A percentile compares a stretch with the other conserved stretches of the same genome.
These are phyloP conservation scores for Sula dactylatra DNA, from an alignment of 2,113 vertebrate genomes.

Conservation along the genomic window DNA sequence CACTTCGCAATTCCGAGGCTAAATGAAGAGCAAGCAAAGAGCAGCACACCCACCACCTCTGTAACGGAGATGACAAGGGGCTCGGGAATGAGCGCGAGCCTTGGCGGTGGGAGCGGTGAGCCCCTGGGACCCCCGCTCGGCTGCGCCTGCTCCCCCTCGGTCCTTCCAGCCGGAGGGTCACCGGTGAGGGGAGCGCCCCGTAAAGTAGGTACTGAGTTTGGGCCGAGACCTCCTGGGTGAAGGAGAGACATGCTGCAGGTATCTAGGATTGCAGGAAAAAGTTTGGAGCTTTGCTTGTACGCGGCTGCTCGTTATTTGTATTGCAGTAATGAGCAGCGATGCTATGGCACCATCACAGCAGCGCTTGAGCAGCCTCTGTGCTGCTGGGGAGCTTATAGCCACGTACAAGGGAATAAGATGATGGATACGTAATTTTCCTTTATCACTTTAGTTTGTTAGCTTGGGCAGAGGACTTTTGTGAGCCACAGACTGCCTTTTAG, in stretches of 20 bases:
- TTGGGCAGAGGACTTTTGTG: background rate
- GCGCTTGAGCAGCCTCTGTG: accelerated
- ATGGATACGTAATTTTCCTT: accelerated
- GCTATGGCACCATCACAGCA: background rate
- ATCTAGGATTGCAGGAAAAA: background rate
- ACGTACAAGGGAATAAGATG: accelerated
- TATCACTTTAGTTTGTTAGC: background rate
- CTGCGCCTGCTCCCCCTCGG: accelerated
- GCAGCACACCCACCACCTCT: background rate
- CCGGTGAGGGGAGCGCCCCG: accelerated
- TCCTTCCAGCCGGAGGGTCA: no score
- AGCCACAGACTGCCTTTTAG: accelerated
- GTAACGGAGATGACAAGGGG: accelerated
- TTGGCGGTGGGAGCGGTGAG: background rate
- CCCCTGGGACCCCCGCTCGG: accelerated
- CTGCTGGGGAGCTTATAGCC: background rate
- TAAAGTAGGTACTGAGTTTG: accelerated
- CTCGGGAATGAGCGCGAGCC: accelerated
- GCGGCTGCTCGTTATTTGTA: accelerated
- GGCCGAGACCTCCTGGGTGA: background rate
- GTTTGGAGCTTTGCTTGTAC: background rate
- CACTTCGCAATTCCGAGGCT: background rate
- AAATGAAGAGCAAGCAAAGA: background rate
- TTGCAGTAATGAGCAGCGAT: accelerated
- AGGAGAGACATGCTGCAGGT: background rate